phyloP scores from a whole-genome alignment of 2,797 vertebrate species.

The Catamblyrhynchus diadema region DNA sequence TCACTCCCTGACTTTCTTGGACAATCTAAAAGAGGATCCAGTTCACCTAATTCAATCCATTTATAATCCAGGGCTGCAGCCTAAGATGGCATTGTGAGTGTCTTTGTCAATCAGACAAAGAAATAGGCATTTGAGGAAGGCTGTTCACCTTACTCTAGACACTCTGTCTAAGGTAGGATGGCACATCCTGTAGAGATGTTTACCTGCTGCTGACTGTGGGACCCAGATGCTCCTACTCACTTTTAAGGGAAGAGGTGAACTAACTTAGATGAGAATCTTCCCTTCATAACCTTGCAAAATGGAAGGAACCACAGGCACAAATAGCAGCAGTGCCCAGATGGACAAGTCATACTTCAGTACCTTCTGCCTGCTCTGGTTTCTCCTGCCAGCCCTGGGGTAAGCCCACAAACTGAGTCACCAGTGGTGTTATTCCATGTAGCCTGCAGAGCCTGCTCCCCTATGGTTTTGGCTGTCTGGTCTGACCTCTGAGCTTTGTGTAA shows the following conservation, averaged over 20 bases:
- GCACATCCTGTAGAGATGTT: not conserved
- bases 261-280: not conserved
- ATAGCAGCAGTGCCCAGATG: not conserved
- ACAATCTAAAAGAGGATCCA: not conserved
- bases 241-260: not conserved
- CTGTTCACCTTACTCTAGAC: not conserved
- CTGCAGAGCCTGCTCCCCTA: not conserved
- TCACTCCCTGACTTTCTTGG: not conserved
- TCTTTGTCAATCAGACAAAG: not conserved
- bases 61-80: not conserved
- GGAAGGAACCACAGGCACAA: not conserved
- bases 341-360: not conserved
- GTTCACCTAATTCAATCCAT: not conserved
- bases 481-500: not conserved
- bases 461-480: not conserved
- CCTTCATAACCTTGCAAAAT: not conserved
- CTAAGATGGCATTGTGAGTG: not conserved
- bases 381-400: not conserved
- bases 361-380: not conserved
- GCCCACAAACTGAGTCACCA: not conserved
- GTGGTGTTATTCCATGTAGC: not conserved
- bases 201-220: not conserved
- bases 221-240: not conserved
- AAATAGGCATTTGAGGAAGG: not conserved
- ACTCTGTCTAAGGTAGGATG: not conserved